Conservation (phyloP, 2,888 invertebrate genomes). For the Leptogaster cylindrica region DNA sequence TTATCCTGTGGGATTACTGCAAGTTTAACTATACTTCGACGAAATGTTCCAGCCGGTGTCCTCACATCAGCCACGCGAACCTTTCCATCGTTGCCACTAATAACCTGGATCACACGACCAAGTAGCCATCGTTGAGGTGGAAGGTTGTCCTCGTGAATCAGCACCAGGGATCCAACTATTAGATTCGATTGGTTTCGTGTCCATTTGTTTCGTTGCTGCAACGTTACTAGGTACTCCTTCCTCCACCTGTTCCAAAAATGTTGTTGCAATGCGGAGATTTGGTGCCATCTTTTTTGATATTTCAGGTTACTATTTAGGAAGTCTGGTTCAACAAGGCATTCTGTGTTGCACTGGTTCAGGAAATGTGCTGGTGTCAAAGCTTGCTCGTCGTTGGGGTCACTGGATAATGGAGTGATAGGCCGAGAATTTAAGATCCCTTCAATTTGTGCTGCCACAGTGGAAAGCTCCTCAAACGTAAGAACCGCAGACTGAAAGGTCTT, state of each 20-base stretch:
- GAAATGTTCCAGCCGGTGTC: not conserved
- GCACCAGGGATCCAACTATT: not conserved
- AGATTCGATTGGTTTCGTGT: not conserved
- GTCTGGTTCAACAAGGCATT: not conserved
- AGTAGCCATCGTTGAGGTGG: not conserved
- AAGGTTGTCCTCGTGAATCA: too few relatives aligned
- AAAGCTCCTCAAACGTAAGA: slow-evolving; percentile 40
- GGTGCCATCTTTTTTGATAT: not conserved
- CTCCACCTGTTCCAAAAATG: too few relatives aligned
- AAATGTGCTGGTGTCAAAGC: too few relatives aligned
- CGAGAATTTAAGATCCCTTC: too few relatives aligned
- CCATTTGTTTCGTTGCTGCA: not conserved
- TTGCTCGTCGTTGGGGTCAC: slow-evolving; percentile 40
- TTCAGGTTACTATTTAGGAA: not conserved
- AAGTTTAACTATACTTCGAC: not conserved
- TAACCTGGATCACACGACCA: not conserved
- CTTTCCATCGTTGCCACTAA: too few relatives aligned
- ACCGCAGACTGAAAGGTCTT: not conserved
- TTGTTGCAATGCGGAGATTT: not conserved
- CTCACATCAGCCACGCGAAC: not conserved
- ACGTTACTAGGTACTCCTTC: not conserved
- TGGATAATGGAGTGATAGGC: slow-evolving; percentile 7
- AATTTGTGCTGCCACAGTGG: slow-evolving; percentile 26
- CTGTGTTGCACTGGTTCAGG: not conserved
- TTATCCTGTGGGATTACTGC: not conserved